Base-by-base conservation (phyloP, 2,888 invertebrate genomes). In the Heliconius charithonia region DNA sequence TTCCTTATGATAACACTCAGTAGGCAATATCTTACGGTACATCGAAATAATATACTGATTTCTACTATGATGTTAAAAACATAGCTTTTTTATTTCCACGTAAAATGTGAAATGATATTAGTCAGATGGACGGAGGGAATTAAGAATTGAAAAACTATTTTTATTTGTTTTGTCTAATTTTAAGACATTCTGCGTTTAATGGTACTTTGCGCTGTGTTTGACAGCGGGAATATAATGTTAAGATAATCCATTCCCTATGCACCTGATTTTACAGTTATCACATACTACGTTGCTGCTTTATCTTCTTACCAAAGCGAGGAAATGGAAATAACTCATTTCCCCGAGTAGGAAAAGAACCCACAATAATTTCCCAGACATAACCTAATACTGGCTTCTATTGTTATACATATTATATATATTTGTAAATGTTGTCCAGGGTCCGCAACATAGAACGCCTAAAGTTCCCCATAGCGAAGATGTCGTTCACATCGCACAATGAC, bases 401-500 rank as follows among this genome's bases (percentile, higher is more conserved):
- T 59, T 59, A n/a, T 9, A 56, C 3, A 19, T 67, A 4, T 4
- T 67, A n/a, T n/a, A 25, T 25, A 13, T 63, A 2, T 27, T 27
- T 63, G 19, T 63, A 19, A 10, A 74, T 19, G 27, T 22, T 83
- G 87, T 69, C 0, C 89, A 97, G 97, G 85, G 97, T 97, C 0
- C 93, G 96, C 74, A 97, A 97, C 87, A 93, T 97, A 78, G 92
- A 96, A 80, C 92, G 95, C 0, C 88, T 97, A 10, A 92, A 93
- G 80, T 93, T 97, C 77, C 87, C 91, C 0, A 89, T 91, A 69
- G 95, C 95, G 3, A 93, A 96, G 83, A 93, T 96, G 85, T 91
- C 93, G 41, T 97, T 97, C 85, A 95, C 95, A 22, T 96, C 96
- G 0, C 96, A 96, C 80, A 93, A 95, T 79, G 98, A 98, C 89